Base-by-base conservation (phyloP, 2,888 invertebrate genomes). In the Polia nebulosa region DNA sequence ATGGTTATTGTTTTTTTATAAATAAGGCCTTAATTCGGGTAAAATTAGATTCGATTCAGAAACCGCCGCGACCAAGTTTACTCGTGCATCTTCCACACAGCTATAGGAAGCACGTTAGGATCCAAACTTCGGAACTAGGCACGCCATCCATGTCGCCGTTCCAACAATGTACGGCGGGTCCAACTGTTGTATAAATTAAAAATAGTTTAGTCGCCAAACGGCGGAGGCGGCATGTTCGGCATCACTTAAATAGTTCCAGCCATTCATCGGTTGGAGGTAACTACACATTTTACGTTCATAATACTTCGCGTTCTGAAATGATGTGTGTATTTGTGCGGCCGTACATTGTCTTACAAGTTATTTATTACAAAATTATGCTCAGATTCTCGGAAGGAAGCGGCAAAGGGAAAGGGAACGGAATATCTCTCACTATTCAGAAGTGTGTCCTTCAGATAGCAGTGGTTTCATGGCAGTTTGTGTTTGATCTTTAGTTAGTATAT, bases 201-300 rank as follows among this genome's bases (percentile, higher is more conserved):
- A 83, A 83, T 83, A 82, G 84, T 84, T 82, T 65, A 62, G 60
- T 76, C 63, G 51, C 73, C 62, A 68, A 78, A 78, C 53, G 25
- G 66, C 36, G 66, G 71, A 60, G 55, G 44, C 34, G 34, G 59
- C 51, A 45, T 63, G 67, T 61, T 64, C 44, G 52, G 32, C 63
- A 65, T 81, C 57, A 55, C 65, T 69, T 52, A 51, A 69, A 80
- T 82, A 84, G 80, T 81, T 83, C 57, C 47, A 29, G 45, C 51
- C 34, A 72, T 41, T 64, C 78, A 83, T 64, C 70, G 49, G 41
- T 20, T 17, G 39, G 20, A 47, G 49, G 47, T 64, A n/a, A n/a
- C n/a, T n/a, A 73, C 55, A 49, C 49, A 69, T 68, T 65, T 58
- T 60, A 73, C 45, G 61, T 70, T 64, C 51, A 55, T 63, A 61